A percentile compares a stretch with the other conserved stretches of the same genome.
phyloP scores from a whole-genome alignment of 2,888 invertebrate species.

The Agrilus biguttatus region DNA sequence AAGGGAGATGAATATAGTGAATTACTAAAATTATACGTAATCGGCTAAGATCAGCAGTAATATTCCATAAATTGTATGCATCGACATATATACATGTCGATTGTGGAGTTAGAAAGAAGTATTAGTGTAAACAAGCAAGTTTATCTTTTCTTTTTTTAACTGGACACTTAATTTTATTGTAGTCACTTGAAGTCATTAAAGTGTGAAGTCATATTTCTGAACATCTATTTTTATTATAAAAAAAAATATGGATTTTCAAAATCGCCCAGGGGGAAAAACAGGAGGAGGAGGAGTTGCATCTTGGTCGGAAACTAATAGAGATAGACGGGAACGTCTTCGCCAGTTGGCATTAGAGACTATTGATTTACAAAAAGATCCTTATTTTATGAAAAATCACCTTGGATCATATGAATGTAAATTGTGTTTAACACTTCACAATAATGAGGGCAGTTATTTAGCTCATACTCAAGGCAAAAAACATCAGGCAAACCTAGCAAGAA shows the following conservation, averaged over 20 bases:
- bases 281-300: conserved; percentile 99
- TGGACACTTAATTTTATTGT: too few relatives aligned
- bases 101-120: too few relatives aligned
- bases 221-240: too few relatives aligned
- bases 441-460: conserved; percentile 96
- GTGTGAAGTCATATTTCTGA: too few relatives aligned
- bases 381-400: conserved; percentile 99
- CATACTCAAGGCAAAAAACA: conserved; percentile 99
- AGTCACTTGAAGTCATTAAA: too few relatives aligned
- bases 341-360: conserved; percentile 97
- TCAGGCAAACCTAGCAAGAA: conserved; percentile 93
- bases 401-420: conserved; percentile 97
- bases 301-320: conserved; percentile 96
- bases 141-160: too few relatives aligned
- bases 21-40: too few relatives aligned
- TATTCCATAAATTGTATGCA: too few relatives aligned
- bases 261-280: conserved; percentile 96
- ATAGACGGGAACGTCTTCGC: conserved; percentile 85
- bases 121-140: too few relatives aligned
- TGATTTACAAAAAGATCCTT: conserved; percentile 97
- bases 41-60: too few relatives aligned
- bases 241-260: conserved; percentile 88
- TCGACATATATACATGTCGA: too few relatives aligned
- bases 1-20: too few relatives aligned
- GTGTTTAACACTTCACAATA: conserved; percentile 95